These are phyloP conservation scores for Acholoe squamosa DNA, from an alignment of 2,888 invertebrate species.

Conservation along the genomic window DNA sequence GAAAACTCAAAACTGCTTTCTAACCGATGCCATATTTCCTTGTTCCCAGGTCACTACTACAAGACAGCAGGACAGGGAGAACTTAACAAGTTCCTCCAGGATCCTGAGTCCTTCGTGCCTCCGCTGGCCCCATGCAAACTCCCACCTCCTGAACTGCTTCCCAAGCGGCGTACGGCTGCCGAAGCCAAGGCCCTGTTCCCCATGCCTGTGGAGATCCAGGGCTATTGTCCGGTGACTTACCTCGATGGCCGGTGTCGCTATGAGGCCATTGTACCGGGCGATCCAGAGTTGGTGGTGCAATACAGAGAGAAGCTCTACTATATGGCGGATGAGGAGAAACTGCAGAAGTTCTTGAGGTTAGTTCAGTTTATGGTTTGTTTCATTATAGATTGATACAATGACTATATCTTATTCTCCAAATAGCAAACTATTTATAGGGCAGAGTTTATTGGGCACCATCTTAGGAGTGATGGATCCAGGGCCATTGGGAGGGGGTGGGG, in stretches of 20 bases:
- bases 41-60: constrained; percentile 81
- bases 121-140: constrained; percentile 78
- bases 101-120: constrained; percentile 82
- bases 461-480: no score
- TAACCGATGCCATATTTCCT: no score
- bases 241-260: constrained; percentile 82
- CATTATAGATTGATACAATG: no score
- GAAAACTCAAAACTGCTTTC: no score
- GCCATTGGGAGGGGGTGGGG: no score
- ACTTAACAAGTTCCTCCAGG: constrained; percentile 77
- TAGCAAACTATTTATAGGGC: no score
- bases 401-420: no score
- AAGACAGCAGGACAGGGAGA: constrained; percentile 80
- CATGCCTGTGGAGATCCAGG: constrained; percentile 77
- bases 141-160: constrained; percentile 79
- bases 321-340: constrained; percentile 80
- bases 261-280: constrained; percentile 82
- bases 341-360: constrained; percentile 82
- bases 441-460: no score
- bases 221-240: constrained; percentile 83
- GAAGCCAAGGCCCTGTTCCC: constrained; percentile 76
- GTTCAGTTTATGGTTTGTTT: no score
- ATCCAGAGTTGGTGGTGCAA: constrained; percentile 79
- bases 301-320: constrained; percentile 81
- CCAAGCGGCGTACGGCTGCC: constrained; percentile 74